Evolutionary conservation across 92 coral and sea anemone species (phyloP).

Genomic region (Siderastrea siderea): DNA sequence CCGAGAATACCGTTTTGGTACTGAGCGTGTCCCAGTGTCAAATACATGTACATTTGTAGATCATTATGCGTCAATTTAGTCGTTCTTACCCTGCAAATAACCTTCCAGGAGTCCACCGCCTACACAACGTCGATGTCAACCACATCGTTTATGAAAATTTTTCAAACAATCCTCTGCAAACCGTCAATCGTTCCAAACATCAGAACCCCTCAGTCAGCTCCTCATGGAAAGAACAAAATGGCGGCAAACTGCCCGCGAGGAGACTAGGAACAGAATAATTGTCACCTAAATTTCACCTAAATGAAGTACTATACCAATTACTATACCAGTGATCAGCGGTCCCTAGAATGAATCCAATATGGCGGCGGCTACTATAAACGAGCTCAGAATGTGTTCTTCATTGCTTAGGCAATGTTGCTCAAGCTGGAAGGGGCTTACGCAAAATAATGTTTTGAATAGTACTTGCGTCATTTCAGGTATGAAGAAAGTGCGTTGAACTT

Average conservation of each 20-base stretch:
- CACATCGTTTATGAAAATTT: conserved; percentile 56
- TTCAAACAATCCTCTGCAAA: not conserved
- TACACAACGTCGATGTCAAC: conserved; percentile 72
- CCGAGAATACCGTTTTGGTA: too few relatives aligned
- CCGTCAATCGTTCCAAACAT: not conserved
- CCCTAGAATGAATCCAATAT: conserved; percentile 50
- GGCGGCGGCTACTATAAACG: conserved; percentile 64
- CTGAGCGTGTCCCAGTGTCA: too few relatives aligned
- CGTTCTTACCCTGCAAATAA: conserved; percentile 82
- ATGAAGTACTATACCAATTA: not conserved
- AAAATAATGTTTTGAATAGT: conserved; percentile 1
- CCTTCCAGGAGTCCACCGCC: conserved; percentile 87
- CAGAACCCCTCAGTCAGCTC: too few relatives aligned
- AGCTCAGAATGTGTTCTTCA: conserved; percentile 28
- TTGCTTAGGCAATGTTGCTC: conserved; percentile 53
- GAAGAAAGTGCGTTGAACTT: not conserved
- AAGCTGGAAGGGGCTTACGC: conserved; percentile 19
- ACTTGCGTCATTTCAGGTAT: conserved; percentile 64
- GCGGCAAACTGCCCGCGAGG: conserved; percentile 13
- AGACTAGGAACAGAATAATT: conserved; percentile 26
- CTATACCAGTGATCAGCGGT: conserved; percentile 1
- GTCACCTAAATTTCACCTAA: not conserved
- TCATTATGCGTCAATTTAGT: not conserved
- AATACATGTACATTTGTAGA: too few relatives aligned
- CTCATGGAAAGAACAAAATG: conserved; percentile 32